Percentiles rank a stretch among this genome's conserved stretches.
Evolutionary conservation across 64 coral and sea anemone species (phyloP).

Genomic region (Hydrozoanthus tunicans): DNA sequence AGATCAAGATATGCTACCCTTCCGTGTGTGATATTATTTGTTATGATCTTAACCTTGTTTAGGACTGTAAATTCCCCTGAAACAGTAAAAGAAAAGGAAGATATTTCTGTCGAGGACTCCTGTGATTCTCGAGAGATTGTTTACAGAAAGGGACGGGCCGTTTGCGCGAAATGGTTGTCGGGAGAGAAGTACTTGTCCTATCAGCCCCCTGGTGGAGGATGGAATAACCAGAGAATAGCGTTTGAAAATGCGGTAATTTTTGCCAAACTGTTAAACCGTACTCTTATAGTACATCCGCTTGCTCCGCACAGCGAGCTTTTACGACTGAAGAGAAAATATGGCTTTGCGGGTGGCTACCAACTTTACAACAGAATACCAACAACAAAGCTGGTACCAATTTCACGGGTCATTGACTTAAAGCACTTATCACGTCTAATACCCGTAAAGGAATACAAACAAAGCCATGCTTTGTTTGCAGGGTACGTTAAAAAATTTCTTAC

Average conservation of each 20-base stretch:
- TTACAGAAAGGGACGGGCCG: constrained; percentile 51
- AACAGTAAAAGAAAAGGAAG: background rate
- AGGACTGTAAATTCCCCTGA: constrained; percentile 13
- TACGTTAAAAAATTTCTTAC: constrained; percentile 34
- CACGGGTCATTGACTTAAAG: constrained; percentile 81
- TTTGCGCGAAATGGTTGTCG: constrained; percentile 36
- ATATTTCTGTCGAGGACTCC: background rate
- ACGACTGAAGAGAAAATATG: constrained; percentile 30
- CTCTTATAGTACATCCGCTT: constrained; percentile 88
- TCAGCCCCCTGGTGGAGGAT: constrained; percentile 96
- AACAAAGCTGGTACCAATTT: constrained; percentile 73
- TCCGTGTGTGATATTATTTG: constrained; percentile 6
- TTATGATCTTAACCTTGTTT: constrained; percentile 17
- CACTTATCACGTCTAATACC: constrained; percentile 70
- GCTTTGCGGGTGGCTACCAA: constrained; percentile 45
- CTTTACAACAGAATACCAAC: constrained; percentile 70
- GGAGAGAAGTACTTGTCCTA: constrained; percentile 81
- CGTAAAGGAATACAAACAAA: constrained; percentile 76
- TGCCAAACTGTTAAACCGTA: constrained; percentile 86
- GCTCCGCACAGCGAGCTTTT: constrained; percentile 83
- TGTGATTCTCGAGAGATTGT: constrained; percentile 39
- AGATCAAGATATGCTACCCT: constrained; percentile 24
- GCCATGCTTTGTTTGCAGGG: constrained; percentile 65
- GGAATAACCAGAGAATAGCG: constrained; percentile 99
- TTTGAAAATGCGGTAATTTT: constrained; percentile 95